These are phyloP conservation scores for Pseudochromis fuscus DNA, from an alignment of 2,797 vertebrate genomes.

Conservation along the genomic window DNA sequence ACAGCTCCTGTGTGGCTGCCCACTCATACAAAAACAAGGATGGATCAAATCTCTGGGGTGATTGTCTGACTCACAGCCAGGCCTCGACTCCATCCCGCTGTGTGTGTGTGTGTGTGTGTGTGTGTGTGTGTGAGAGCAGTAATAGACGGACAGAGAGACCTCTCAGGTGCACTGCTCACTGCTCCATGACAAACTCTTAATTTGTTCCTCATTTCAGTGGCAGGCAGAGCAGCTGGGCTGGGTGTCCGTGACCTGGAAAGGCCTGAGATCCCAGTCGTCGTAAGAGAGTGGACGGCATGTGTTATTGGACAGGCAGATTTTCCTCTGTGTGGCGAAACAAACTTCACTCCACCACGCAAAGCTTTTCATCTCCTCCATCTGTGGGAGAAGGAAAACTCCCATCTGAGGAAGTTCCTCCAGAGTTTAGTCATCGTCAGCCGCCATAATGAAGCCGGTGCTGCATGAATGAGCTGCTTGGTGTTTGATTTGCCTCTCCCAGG, in stretches of 20 bases:
- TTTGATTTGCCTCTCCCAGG: too few species aligned
- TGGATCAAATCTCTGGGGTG: conserved; percentile 59
- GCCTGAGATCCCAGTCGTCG: neutral
- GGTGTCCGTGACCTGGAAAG: neutral
- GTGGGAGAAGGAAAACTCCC: neutral
- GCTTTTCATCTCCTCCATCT: neutral
- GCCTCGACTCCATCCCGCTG: conserved; percentile 27
- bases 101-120: conserved; percentile 30
- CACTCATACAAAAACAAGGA: conserved; percentile 49
- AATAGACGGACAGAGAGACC: conserved; percentile 7
- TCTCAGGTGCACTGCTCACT: conserved; percentile 59
- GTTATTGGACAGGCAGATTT: too few species aligned
- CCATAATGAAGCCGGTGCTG: too few species aligned
- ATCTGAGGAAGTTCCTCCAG: neutral
- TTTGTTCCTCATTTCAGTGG: conserved; percentile 56
- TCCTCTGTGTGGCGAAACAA: too few species aligned
- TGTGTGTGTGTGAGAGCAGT: conserved; percentile 9
- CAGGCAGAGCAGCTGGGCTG: conserved; percentile 14
- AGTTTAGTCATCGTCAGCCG: neutral
- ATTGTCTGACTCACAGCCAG: conserved; percentile 48
- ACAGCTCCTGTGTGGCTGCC: conserved; percentile 39
- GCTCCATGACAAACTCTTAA: conserved; percentile 62
- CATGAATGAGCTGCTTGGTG: too few species aligned
- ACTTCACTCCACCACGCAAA: neutral
- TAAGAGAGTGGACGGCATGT: neutral